A percentile compares a stretch with the other conserved stretches of the same genome.
These are phyloP conservation scores for Pogoniulus pusillus DNA, from an alignment of 2,797 vertebrate genomes.

Conservation along the genomic window DNA sequence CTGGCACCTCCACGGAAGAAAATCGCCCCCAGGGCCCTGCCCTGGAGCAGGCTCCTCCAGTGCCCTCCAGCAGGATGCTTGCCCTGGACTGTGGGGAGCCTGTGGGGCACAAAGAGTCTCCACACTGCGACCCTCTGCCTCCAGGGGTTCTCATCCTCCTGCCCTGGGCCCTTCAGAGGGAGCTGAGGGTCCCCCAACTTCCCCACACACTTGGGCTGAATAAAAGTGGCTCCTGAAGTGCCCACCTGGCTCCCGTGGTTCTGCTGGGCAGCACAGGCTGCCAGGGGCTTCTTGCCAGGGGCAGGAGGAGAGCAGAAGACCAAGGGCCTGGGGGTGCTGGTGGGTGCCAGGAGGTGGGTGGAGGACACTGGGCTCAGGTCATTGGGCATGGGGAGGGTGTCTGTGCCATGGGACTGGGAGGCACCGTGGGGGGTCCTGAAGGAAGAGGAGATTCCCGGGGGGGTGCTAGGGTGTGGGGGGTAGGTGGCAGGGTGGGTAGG, in stretches of 20 bases:
- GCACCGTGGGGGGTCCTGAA: neutral
- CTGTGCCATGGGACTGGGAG: neutral
- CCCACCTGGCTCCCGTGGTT: neutral
- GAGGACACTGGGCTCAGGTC: neutral
- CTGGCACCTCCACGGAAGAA: neutral
- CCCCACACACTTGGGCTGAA: neutral
- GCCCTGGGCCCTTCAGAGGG: neutral
- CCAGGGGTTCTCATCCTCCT: neutral
- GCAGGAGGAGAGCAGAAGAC: neutral
- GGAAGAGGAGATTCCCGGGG: neutral
- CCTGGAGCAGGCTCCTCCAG: neutral
- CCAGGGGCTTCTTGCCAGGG: neutral
- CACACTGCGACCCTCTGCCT: neutral
- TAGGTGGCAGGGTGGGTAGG: neutral
- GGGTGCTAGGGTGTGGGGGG: neutral
- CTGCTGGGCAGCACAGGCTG: neutral
- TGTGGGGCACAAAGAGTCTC: neutral
- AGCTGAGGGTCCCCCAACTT: neutral
- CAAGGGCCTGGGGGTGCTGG: neutral
- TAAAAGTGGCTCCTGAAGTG: conserved; percentile 38
- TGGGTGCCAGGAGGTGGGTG: neutral
- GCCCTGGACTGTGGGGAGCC: neutral
- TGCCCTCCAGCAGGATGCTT: neutral
- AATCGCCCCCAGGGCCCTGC: neutral
- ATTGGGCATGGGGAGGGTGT: rapidly evolving